phyloP scores from a whole-genome alignment of 2,113 vertebrate genomes.

The Vulpes ferrilata region DNA sequence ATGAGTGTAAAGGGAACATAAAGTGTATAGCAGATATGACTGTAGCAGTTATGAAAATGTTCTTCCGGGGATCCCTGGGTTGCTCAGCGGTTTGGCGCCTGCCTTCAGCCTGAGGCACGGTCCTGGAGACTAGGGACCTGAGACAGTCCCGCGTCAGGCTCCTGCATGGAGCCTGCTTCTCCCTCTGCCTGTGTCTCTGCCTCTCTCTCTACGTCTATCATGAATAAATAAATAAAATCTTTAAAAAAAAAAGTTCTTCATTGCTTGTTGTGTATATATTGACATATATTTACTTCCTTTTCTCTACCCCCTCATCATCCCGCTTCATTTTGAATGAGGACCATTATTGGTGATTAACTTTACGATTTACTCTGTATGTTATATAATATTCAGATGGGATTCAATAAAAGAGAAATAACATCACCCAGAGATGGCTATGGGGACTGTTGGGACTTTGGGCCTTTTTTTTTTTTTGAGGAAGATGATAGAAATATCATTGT shows the following conservation, averaged over 20 bases:
- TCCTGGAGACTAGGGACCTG: no score
- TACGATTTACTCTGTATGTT: not conserved
- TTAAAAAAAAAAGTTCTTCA: not conserved
- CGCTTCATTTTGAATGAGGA: not conserved
- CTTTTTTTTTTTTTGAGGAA: not conserved
- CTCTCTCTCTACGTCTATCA: no score
- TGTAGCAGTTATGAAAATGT: not conserved
- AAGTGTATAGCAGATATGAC: not conserved
- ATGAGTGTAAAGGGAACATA: not conserved
- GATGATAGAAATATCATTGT: not conserved
- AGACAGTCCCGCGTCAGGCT: no score
- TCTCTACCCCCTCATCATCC: not conserved
- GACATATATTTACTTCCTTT: not conserved
- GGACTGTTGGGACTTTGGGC: not conserved
- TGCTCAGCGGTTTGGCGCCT: no score
- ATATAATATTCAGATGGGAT: not conserved
- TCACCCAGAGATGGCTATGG: not conserved
- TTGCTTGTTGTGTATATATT: not conserved
- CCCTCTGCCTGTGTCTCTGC: no score
- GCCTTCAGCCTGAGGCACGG: no score
- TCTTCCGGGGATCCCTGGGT: not conserved
- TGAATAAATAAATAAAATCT: no score
- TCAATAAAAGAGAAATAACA: not conserved
- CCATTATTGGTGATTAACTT: not conserved
- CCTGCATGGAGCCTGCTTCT: no score